Percentiles rank a stretch among this genome's conserved stretches.
Conservation (phyloP, 2,888 invertebrate species). For the Rhabditoides inermis region DNA sequence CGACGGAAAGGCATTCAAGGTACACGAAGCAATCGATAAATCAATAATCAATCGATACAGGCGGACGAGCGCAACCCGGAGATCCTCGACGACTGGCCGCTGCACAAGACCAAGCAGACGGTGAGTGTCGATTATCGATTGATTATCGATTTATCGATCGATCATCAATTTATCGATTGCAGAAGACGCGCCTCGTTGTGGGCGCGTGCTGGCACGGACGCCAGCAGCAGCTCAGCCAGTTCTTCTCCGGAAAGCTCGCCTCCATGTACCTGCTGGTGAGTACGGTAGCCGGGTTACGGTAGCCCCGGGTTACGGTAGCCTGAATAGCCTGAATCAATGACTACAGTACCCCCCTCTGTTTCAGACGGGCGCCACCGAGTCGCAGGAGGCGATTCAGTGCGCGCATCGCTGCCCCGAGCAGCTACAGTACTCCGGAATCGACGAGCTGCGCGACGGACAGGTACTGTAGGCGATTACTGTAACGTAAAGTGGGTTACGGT, state of each 20-base stretch:
- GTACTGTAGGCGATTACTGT: no score
- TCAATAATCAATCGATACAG: neutral
- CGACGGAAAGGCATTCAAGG: slow-evolving; percentile 40
- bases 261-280: slow-evolving; percentile 73
- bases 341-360: neutral
- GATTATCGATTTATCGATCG: neutral
- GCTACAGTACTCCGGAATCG: slow-evolving; percentile 61
- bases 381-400: slow-evolving; percentile 68
- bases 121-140: slow-evolving; percentile 10
- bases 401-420: slow-evolving; percentile 71
- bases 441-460: slow-evolving; percentile 70
- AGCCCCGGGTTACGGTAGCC: neutral
- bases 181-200: slow-evolving; percentile 74
- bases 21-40: neutral
- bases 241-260: slow-evolving; percentile 78
- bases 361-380: slow-evolving; percentile 61
- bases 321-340: neutral
- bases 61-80: slow-evolving; percentile 75
- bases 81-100: slow-evolving; percentile 96
- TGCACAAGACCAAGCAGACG: slow-evolving; percentile 83
- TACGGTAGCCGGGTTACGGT: neutral
- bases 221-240: slow-evolving; percentile 74
- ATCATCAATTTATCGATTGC: slow-evolving; percentile 6
- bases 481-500: no score
- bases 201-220: slow-evolving; percentile 91